Percentiles rank a stretch among this genome's conserved stretches.
Evolutionary conservation across 2,888 invertebrate species (phyloP).

Genomic region (Mythimna loreyi): DNA sequence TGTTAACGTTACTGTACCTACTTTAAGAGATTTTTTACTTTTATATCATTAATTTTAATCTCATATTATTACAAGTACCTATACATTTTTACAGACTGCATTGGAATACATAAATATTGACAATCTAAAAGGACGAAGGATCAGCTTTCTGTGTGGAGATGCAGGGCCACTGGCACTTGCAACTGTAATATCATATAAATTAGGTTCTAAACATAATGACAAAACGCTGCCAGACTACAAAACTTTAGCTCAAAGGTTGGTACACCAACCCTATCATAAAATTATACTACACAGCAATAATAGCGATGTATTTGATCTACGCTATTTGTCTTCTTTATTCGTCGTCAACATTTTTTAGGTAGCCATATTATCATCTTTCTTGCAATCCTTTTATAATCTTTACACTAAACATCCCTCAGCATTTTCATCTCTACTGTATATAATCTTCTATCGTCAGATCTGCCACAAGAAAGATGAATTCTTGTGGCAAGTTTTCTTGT

Average conservation of each 20-base stretch:
- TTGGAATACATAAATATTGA: conserved; percentile 77
- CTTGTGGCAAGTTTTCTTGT: no score
- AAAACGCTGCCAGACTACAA: conserved; percentile 86
- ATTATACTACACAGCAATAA: no score
- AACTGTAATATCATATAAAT: conserved; percentile 92
- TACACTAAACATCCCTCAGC: no score
- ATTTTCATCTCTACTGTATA: background rate
- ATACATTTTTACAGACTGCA: conserved; percentile 72
- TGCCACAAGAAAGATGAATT: no score
- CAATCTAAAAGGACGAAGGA: conserved; percentile 80
- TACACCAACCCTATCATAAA: no score
- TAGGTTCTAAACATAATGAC: conserved; percentile 80
- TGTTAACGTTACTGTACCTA: no score
- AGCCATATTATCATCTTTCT: background rate
- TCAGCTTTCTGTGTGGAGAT: conserved; percentile 95
- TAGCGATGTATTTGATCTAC: background rate
- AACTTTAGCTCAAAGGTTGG: conserved; percentile 85
- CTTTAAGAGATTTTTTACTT: no score
- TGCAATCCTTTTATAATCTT: no score
- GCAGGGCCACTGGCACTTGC: conserved; percentile 95
- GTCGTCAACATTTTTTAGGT: background rate
- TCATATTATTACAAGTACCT: background rate
- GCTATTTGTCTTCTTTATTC: background rate
- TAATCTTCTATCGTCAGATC: background rate
- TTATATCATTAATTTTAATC: no score